phyloP scores from a whole-genome alignment of 1,140 invertebrate genomes.

The Sweltsa coloradensis region DNA sequence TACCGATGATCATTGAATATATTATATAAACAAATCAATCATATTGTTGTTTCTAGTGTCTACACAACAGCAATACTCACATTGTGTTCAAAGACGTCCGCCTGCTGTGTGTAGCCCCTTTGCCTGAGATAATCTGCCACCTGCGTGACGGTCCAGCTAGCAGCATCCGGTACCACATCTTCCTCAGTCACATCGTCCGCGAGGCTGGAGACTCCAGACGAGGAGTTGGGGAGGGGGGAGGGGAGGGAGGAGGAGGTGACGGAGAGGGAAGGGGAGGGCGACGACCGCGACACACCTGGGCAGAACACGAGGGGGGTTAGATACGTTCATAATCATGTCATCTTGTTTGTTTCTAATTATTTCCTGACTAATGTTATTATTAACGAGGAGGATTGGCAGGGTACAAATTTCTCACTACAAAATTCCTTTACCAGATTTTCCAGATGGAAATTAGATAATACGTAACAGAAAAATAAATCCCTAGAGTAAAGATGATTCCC shows the following conservation, averaged over 20 bases:
- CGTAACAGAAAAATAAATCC: no score
- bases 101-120: conserved; percentile 57
- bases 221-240: no score
- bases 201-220: no score
- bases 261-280: no score
- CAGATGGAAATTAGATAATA: no score
- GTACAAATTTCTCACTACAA: no score
- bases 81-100: conserved; percentile 65
- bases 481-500: no score
- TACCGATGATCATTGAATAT: not conserved
- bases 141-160: conserved; percentile 66
- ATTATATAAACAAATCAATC: not conserved
- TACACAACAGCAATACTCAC: conserved; percentile 30
- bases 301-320: not conserved
- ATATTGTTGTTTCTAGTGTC: not conserved
- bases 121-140: conserved; percentile 67
- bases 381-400: no score
- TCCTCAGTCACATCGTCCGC: no score
- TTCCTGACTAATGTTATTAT: not conserved
- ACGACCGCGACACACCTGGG: no score
- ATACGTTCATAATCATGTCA: not conserved
- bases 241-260: no score
- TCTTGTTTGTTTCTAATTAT: not conserved
- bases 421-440: no score
- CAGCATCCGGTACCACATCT: conserved; percentile 60